phyloP scores from a whole-genome alignment of 1,140 invertebrate genomes.

The Camponotus vicinus region DNA sequence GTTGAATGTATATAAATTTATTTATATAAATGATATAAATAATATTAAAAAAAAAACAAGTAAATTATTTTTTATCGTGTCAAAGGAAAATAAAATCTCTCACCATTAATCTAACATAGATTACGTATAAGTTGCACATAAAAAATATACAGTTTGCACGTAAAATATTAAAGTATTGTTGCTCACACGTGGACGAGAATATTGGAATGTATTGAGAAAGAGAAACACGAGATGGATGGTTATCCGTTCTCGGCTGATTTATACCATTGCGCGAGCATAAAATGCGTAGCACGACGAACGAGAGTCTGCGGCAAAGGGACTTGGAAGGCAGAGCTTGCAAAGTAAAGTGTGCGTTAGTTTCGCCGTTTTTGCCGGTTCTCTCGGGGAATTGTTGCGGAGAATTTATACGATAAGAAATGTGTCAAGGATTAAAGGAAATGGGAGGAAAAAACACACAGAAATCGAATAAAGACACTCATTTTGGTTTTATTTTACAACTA shows the following conservation, averaged over 20 bases:
- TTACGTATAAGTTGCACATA: background rate
- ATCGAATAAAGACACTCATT: background rate
- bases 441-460: background rate
- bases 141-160: background rate
- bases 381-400: constrained; percentile 34
- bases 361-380: background rate
- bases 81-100: background rate
- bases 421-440: background rate
- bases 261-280: constrained; percentile 77
- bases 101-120: no score
- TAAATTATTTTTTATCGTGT: background rate
- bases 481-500: background rate
- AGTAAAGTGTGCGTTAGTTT: constrained; percentile 43
- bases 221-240: constrained; percentile 57
- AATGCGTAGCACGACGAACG: constrained; percentile 76
- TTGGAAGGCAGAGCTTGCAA: constrained; percentile 20
- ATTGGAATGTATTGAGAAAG: constrained; percentile 51
- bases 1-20: no score
- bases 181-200: background rate
- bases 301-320: constrained; percentile 44
- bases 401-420: constrained; percentile 6
- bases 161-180: constrained; percentile 12
- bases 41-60: background rate
- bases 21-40: background rate
- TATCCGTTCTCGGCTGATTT: constrained; percentile 76